Conservation (phyloP, 2,888 invertebrate genomes). For the Ligdia adustata region DNA sequence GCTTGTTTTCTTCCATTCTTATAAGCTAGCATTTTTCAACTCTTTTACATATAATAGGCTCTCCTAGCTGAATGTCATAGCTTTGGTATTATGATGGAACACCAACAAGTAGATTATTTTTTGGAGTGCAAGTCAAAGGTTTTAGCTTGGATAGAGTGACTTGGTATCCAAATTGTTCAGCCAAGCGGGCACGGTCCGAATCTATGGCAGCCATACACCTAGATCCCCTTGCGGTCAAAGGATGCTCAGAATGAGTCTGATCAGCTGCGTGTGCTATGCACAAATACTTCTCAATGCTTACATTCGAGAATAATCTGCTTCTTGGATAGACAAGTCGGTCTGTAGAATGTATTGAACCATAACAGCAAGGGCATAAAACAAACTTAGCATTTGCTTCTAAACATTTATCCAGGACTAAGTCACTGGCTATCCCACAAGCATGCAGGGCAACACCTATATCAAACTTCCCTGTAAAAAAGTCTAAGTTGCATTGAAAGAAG, state of each 20-base stretch:
- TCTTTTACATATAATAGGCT: too few relatives aligned
- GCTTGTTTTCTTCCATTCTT: too few relatives aligned
- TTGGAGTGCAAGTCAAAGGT: conserved; percentile 94
- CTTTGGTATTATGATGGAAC: conserved; percentile 58
- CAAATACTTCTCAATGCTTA: conserved; percentile 87
- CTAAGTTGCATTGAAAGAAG: conserved; percentile 94
- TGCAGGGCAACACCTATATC: conserved; percentile 95
- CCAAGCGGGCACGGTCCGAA: conserved; percentile 91
- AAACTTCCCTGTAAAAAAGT: conserved; percentile 92
- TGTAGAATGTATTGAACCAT: conserved; percentile 93
- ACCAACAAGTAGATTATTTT: conserved; percentile 94
- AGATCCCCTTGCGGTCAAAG: conserved; percentile 89
- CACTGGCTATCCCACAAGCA: conserved; percentile 97
- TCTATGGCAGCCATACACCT: conserved; percentile 95
- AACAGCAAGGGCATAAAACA: conserved; percentile 97
- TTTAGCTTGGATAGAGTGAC: conserved; percentile 90
- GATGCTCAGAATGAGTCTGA: conserved; percentile 92
- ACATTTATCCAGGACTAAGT: conserved; percentile 94
- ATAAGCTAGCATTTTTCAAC: too few relatives aligned
- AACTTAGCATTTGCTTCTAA: conserved; percentile 90
- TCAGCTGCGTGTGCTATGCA: conserved; percentile 95
- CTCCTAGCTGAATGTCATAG: too few relatives aligned
- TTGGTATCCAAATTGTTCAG: conserved; percentile 89
- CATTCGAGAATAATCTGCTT: conserved; percentile 84
- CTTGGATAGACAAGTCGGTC: conserved; percentile 92